These are phyloP conservation scores for Melanotaenia maccullochi DNA, from an alignment of 2,797 vertebrate species.

Conservation along the genomic window DNA sequence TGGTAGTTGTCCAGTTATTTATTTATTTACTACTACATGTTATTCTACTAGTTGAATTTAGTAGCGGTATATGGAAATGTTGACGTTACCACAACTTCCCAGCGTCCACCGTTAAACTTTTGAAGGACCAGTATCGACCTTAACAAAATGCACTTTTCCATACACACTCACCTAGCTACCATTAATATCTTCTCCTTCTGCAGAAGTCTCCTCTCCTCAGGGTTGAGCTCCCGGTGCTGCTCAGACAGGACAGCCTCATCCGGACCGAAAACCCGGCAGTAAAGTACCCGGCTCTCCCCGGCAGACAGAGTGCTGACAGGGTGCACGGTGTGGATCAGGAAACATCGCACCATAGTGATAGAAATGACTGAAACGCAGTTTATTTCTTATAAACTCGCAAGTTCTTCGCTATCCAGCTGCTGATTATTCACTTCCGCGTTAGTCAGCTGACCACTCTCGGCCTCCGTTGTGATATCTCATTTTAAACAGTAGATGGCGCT, in stretches of 20 bases:
- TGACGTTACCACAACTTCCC: too few relatives aligned
- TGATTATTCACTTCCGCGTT: constrained; percentile 72
- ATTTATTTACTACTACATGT: too few relatives aligned
- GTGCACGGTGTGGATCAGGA: constrained; percentile 87
- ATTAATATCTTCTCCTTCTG: constrained; percentile 82
- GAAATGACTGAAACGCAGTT: rapidly evolving
- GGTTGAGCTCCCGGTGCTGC: constrained; percentile 23
- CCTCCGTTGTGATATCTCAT: neutral
- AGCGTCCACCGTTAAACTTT: too few relatives aligned
- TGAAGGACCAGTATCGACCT: too few relatives aligned
- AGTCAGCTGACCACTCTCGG: constrained; percentile 69
- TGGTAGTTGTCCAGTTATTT: too few relatives aligned
- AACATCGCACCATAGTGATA: constrained; percentile 84
- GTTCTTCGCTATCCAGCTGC: neutral
- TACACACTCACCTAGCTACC: constrained; percentile 82
- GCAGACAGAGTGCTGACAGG: constrained; percentile 67
- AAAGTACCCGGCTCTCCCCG: constrained; percentile 84
- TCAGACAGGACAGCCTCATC: constrained; percentile 58
- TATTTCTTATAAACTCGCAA: rapidly evolving
- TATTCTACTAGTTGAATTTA: too few relatives aligned
- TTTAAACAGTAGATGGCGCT: constrained; percentile 62
- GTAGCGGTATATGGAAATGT: too few relatives aligned
- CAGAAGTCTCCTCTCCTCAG: constrained; percentile 81
- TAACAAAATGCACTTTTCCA: too few relatives aligned
- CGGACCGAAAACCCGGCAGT: constrained; percentile 83